Evolutionary conservation across 2,888 invertebrate genomes (phyloP), one percentile per base, ranked within the genome.

Genomic region (Dilophus febrilis): DNA sequence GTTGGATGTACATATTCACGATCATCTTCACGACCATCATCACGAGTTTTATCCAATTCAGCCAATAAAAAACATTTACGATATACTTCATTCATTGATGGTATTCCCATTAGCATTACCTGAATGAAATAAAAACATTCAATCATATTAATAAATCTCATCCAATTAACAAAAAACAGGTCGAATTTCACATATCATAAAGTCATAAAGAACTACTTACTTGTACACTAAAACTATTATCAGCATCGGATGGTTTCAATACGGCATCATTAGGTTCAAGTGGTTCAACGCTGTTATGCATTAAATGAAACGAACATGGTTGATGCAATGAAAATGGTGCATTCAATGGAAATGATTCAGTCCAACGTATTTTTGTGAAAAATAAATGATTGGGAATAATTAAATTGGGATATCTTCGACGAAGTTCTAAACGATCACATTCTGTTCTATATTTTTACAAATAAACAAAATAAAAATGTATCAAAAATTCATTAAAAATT

Each of bases 301-400:
- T 81, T 31, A 94, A 78, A 56, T 92, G 90, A 65, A 90, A 94
- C 34, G 72, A 71, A 54, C 87, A 84, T 1, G 83, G 79, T 50
- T 81, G 82, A 52, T 83, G 84, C 29, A 92, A 66, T 16, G 81
- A 74, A 54, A 91, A 85, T 13, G 90, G 85, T 51, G 79, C 72
- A 49, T 85, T 75, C 0, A 86, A 75, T 6, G 90, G 90, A 59
- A 94, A 92, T 4, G 85, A 81, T 49, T 88, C 83, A 8, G 82
- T 77, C 94, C 95, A 95, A 46, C 79, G 73, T 43, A 87, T 80
- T 50, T 77, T 71, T 13, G 84, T 80, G 54, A 77, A 74, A 61
- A 92, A 91, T 64, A 94, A 94, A 58, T 95, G 95, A 22, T 92
- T 92, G 14, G 95, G 95, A 51, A 95, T 75, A 67, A 95, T 95